Evolutionary conservation across 2,888 invertebrate species (phyloP), one percentile per base, ranked within the genome.

Genomic region (Cheilosia vulpina): DNA sequence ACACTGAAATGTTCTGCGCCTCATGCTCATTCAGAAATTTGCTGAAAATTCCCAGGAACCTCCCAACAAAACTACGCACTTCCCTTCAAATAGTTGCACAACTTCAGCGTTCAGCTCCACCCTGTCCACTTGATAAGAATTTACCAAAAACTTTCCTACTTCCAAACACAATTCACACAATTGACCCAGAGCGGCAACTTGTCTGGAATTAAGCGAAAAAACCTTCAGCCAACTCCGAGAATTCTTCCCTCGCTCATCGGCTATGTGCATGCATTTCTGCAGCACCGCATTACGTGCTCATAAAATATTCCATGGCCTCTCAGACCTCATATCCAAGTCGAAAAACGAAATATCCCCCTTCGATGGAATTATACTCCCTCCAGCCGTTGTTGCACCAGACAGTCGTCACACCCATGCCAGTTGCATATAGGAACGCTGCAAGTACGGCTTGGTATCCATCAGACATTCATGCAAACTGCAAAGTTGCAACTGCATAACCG

Each of bases 281-380:
- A 75, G 53, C 75, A 75, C 69, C 43, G 58, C 38, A 69, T 65
- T 84, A 84, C 83, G 83, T 84, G 83, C 79, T 65, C 73, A 75
- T 84, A 84, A 75, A 73, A 65, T 43, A 69, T 45, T 45, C 17
- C 17, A 47, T 63, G 34, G 78, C 52, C 52, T 63, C 50, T 38
- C 57, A 68, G 55, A 50, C 45, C 45, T 45, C 45, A 45, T 17
- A 45, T 47, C 17, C 17, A 52, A 45, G 57, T 63, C 69, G 53
- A 63, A 71, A 34, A 57, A 55, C 27, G 19, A 31, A 53, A 38
- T 15, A 13, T 43, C 47, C 41, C 45, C 68, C 19, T 27, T 31
- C 60, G 52, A 52, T 77, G 62, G 45, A 71, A 78, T 63, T 78
- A 43, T 78, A 63, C 63, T 69, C 50, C 47, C 53, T 43, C 27